These are phyloP conservation scores for Macropus fuliginosus DNA, from an alignment of 2,797 vertebrate species.

Conservation along the genomic window DNA sequence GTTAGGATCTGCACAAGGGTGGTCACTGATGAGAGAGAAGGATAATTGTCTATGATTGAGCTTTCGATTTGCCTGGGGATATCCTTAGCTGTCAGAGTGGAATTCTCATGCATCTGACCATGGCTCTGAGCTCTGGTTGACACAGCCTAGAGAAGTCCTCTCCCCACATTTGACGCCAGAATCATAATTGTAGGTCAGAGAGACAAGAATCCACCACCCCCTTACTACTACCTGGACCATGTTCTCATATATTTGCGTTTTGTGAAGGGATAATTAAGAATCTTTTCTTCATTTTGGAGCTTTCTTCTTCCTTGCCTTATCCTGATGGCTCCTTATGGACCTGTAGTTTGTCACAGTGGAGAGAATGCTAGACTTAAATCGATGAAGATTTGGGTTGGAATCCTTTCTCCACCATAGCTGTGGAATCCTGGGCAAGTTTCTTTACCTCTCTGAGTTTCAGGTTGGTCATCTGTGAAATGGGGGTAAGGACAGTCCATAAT, in stretches of 20 bases:
- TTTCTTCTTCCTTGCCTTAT: not conserved
- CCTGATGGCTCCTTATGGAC: not conserved
- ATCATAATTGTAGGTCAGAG: not conserved
- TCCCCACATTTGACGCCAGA: not conserved
- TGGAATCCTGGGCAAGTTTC: not conserved
- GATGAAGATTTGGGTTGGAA: not conserved
- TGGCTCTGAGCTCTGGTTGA: not conserved
- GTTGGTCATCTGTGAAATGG: not conserved
- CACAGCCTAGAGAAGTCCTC: too few species aligned
- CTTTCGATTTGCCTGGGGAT: not conserved
- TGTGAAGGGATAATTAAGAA: not conserved
- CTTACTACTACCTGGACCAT: not conserved
- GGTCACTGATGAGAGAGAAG: not conserved
- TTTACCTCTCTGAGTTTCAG: not conserved
- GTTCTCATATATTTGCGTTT: not conserved
- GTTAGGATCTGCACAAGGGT: not conserved
- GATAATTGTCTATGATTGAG: not conserved
- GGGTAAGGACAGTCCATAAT: not conserved
- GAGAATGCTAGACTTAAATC: not conserved
- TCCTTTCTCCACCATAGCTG: not conserved
- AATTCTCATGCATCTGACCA: not conserved
- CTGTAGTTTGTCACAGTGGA: not conserved
- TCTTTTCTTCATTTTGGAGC: not conserved
- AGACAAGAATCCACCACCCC: not conserved
- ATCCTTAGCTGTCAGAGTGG: not conserved